Percentiles rank a stretch among this genome's conserved stretches.
Evolutionary conservation across 1,140 invertebrate species (phyloP).

Genomic region (Macrobrachium rosenbergii): DNA sequence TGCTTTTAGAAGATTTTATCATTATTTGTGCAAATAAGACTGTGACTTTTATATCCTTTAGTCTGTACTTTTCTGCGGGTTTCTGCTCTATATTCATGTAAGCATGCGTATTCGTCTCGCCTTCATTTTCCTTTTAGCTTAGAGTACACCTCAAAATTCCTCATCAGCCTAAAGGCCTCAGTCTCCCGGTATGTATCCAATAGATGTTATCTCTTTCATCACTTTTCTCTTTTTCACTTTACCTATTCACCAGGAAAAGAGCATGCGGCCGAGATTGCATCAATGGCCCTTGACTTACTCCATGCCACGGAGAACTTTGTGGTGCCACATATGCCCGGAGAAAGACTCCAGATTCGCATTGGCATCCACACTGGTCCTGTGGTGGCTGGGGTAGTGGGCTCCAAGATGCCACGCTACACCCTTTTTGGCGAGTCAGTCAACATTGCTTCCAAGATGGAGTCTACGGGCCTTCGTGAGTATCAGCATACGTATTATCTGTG

Average conservation of each 20-base stretch:
- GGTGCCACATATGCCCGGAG: constrained; percentile 81
- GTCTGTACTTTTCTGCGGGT: no score
- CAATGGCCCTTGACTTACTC: constrained; percentile 87
- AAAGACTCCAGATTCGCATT: constrained; percentile 81
- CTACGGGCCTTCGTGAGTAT: constrained; percentile 79
- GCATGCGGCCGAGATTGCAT: constrained; percentile 88
- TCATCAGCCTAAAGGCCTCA: no score
- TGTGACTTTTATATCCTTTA: no score
- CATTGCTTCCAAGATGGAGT: constrained; percentile 85
- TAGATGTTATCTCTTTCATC: neutral
- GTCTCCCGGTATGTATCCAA: no score
- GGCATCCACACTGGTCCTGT: constrained; percentile 83
- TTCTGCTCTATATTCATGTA: no score
- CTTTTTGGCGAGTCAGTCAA: constrained; percentile 89
- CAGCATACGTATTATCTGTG: neutral
- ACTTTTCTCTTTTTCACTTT: neutral
- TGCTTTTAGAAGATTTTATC: no score
- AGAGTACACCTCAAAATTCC: no score
- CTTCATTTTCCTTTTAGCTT: no score
- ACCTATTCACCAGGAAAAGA: constrained; percentile 77
- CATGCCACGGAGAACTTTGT: constrained; percentile 83
- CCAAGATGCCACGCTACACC: constrained; percentile 87
- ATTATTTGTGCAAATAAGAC: no score
- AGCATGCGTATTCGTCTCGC: no score
- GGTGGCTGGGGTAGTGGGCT: constrained; percentile 79